Percentiles rank a stretch among this genome's conserved stretches.
Conservation (phyloP, 2,113 vertebrate genomes). For the Neolamprologus longior region DNA sequence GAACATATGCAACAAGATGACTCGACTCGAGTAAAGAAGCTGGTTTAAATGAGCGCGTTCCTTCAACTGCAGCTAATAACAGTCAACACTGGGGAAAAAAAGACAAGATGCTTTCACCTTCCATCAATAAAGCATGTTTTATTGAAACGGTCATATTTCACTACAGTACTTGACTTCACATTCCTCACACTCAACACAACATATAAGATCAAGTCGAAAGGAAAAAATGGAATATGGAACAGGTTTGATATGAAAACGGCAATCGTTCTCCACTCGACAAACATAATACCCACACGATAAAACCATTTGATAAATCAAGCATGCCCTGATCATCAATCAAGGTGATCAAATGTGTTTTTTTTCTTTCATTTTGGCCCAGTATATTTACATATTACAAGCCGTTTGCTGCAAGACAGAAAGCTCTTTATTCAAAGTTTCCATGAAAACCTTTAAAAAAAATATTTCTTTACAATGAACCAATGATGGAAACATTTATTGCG, state of each 20-base stretch:
- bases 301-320: background rate
- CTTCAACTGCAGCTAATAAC: slow-evolving; percentile 20
- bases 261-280: slow-evolving; percentile 8
- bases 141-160: slow-evolving; percentile 53
- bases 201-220: slow-evolving; percentile 17
- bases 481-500: slow-evolving; percentile 6
- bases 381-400: slow-evolving; percentile 49
- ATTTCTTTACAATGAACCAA: slow-evolving; percentile 47
- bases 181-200: slow-evolving; percentile 1
- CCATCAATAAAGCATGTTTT: slow-evolving; percentile 61
- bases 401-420: background rate
- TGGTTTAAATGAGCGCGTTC: background rate
- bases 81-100: background rate
- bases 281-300: background rate
- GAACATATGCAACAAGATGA: slow-evolving; percentile 42
- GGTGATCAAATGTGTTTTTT: background rate
- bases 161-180: slow-evolving; percentile 2
- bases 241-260: slow-evolving; percentile 30
- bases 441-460: slow-evolving; percentile 12
- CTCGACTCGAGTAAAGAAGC: background rate
- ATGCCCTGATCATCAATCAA: background rate
- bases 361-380: slow-evolving; percentile 56
- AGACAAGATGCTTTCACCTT: background rate
- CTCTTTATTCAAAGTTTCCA: slow-evolving; percentile 18
- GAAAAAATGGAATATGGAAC: slow-evolving; percentile 49